These are phyloP conservation scores for Urocolius indicus DNA, from an alignment of 2,113 vertebrate species.

Conservation along the genomic window DNA sequence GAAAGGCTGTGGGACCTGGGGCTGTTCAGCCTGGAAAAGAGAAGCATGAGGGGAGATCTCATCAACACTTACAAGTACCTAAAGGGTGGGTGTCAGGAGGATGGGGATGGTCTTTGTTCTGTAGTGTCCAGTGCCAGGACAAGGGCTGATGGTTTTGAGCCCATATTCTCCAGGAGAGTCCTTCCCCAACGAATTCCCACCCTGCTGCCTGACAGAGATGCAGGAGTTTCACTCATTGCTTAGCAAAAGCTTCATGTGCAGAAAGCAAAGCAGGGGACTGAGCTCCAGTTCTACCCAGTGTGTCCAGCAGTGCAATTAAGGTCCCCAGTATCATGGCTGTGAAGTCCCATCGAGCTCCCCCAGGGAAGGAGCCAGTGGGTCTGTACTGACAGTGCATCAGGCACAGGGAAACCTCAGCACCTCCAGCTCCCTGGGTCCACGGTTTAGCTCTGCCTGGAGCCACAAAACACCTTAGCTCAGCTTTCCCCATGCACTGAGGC, in stretches of 20 bases:
- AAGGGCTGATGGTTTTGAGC: neutral
- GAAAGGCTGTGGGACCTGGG: no score
- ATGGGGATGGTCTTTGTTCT: no score
- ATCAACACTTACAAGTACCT: no score
- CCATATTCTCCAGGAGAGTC: no score
- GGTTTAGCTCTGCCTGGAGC: neutral
- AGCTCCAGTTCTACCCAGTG: neutral
- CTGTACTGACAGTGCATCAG: neutral
- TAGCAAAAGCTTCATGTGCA: neutral
- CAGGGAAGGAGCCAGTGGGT: rapidly evolving
- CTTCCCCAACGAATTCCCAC: neutral
- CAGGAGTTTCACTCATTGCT: neutral
- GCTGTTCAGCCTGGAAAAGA: no score
- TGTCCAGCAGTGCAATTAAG: neutral
- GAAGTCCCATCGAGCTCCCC: rapidly evolving
- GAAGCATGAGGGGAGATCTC: no score
- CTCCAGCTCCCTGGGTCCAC: neutral
- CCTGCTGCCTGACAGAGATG: neutral
- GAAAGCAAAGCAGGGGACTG: neutral
- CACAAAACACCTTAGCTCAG: neutral
- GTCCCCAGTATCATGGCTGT: neutral
- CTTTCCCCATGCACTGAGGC: rapidly evolving
- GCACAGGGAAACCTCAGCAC: neutral
- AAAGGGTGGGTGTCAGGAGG: no score
- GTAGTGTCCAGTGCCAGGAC: no score